Evolutionary conservation across 2,797 vertebrate species (phyloP), one percentile per base, ranked within the genome.

Genomic region (Esox lucius): DNA sequence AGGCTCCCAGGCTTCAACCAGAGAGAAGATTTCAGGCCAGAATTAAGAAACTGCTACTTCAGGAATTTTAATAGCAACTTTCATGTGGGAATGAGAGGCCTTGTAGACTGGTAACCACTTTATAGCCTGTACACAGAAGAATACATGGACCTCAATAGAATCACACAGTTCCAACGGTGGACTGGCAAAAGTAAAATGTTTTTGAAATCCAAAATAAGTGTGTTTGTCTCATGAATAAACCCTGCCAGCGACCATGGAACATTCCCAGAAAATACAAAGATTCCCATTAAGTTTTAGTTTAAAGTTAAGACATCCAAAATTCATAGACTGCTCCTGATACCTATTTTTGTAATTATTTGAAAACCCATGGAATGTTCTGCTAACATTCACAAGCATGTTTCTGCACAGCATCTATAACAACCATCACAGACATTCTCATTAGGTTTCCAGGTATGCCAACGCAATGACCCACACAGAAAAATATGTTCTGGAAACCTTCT

Each of bases 21-120:
- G n/a, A 19, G n/a, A 24, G 39, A n/a, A 24, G 39, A n/a, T 24
- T 49, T 6, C 42, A 49, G 22, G 68, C 13, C 64, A 68, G 49
- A 75, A 24, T 72, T 6, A 17, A 73, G 39, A 35, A 77, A 33
- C n/a, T 71, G 59, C 35, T 62, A 59, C 68, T 78, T 22, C 70
- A 51, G 39, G 69, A 75, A 79, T 72, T 68, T 68, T 64, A 75
- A 78, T 71, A 70, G 66, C 39, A 53, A 66, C 46, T 71, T 72
- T 77, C 68, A 53, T 75, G 77, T 71, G 73, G 69, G 68, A 31
- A 62, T 39, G 49, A 56, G 46, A 74, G 42, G 26, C 42, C 26
- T 53, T 48, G 62, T 56, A 65, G 65, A 53, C 67, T 70, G 68
- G 31, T 66, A 39, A 22, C 59, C 48, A 39, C 72, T 46, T 59